Conservation (phyloP, 2,888 invertebrate genomes). For the Thereva unica region DNA sequence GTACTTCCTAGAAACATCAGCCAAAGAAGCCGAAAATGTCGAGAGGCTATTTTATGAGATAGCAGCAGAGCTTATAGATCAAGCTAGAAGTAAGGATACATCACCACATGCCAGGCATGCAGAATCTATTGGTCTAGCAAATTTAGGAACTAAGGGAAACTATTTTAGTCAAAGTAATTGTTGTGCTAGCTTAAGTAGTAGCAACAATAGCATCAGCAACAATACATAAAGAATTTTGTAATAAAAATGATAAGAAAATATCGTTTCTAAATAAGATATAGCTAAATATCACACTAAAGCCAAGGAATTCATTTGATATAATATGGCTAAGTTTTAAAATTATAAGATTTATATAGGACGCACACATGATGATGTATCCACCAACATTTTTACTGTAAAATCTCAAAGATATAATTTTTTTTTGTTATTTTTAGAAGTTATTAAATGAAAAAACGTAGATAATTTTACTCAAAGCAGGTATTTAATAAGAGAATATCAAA, state of each 20-base stretch:
- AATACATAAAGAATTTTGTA: constrained; percentile 25
- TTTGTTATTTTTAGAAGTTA: too few relatives aligned
- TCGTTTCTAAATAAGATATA: not conserved
- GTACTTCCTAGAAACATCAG: constrained; percentile 98
- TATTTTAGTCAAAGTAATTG: constrained; percentile 46
- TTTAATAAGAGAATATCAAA: too few relatives aligned
- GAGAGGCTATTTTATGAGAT: constrained; percentile 96
- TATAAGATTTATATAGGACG: too few relatives aligned
- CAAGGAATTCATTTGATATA: too few relatives aligned
- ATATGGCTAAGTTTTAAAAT: too few relatives aligned
- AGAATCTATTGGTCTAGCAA: constrained; percentile 42
- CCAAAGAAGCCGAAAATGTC: constrained; percentile 97
- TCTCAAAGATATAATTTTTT: too few relatives aligned
- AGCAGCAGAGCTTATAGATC: constrained; percentile 89
- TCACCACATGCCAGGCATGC: constrained; percentile 44
- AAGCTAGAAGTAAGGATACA: constrained; percentile 77
- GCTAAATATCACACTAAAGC: too few relatives aligned
- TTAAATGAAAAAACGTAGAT: too few relatives aligned
- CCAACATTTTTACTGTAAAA: too few relatives aligned
- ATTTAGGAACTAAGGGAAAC: constrained; percentile 45
- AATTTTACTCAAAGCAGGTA: too few relatives aligned
- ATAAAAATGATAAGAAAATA: not conserved
- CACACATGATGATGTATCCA: too few relatives aligned
- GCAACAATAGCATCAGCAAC: constrained; percentile 31
- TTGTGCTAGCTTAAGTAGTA: constrained; percentile 44